Conservation (phyloP, 53 echinoderm and acorn worm genomes). For the Actinopyga echinites region DNA sequence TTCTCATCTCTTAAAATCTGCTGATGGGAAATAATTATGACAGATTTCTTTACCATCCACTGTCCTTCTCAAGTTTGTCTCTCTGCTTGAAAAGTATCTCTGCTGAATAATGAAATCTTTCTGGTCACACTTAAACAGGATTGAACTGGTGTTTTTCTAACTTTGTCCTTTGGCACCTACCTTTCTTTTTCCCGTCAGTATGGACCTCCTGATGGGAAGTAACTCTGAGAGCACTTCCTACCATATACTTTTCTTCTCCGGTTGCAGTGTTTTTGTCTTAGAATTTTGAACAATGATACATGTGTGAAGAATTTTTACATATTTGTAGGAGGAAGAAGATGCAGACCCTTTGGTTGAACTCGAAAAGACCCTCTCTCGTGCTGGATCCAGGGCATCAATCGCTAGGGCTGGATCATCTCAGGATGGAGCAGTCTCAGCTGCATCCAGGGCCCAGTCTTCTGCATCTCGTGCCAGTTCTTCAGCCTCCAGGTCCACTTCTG, state of each 20-base stretch:
- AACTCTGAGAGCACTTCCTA: neutral
- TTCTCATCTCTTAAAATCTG: no score
- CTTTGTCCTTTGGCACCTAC: no score
- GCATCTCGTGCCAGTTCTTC: neutral
- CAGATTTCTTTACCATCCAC: no score
- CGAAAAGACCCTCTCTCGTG: neutral
- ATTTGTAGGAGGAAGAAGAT: slow-evolving; percentile 8
- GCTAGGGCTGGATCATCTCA: slow-evolving; percentile 7
- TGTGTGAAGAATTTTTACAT: neutral
- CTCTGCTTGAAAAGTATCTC: no score
- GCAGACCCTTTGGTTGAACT: slow-evolving; percentile 11
- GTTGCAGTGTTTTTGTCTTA: neutral
- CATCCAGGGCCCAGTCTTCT: neutral
- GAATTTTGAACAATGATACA: neutral
- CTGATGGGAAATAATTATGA: no score
- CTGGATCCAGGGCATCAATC: neutral
- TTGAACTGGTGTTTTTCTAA: no score
- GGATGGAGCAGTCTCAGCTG: neutral
- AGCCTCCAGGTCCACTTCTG: slow-evolving; percentile 7
- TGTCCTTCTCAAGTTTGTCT: no score
- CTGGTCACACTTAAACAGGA: no score
- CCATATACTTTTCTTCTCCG: neutral
- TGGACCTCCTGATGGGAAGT: neutral
- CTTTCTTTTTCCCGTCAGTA: no score
- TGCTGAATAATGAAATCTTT: no score